Conservation (phyloP, 2,113 vertebrate genomes). For the Vombatus ursinus region DNA sequence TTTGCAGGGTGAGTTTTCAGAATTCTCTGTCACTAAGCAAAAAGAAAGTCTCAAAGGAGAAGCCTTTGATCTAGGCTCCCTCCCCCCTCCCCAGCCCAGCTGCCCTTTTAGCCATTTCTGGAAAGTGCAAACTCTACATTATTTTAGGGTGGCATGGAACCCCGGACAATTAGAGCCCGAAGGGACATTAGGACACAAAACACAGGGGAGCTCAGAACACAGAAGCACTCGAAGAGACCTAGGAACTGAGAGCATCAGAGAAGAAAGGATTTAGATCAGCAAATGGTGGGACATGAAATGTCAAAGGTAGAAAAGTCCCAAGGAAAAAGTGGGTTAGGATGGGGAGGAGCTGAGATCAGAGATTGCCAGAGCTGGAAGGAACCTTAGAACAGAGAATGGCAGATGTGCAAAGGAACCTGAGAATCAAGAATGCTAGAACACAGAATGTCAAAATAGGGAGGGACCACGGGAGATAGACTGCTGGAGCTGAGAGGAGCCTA, state of each 20-base stretch:
- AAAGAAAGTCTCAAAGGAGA: not conserved
- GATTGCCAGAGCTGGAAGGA: not conserved
- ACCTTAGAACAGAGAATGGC: not conserved
- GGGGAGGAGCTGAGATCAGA: not conserved
- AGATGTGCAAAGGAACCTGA: no score
- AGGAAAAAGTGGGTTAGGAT: not conserved
- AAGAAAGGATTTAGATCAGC: not conserved
- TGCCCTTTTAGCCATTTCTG: not conserved
- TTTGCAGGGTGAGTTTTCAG: not conserved
- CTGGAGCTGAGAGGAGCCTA: not conserved
- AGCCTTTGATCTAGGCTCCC: not conserved
- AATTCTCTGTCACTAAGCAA: not conserved
- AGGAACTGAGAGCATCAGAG: not conserved
- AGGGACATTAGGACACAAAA: not conserved
- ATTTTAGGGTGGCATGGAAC: not conserved
- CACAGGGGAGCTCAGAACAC: not conserved
- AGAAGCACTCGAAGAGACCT: not conserved
- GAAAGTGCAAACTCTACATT: not conserved
- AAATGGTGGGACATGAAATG: not conserved
- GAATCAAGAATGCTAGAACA: no score
- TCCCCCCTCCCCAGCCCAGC: not conserved
- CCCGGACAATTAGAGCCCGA: not conserved
- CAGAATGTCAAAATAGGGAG: not conserved
- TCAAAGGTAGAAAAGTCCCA: not conserved
- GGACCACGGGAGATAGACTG: not conserved